A percentile compares a stretch with the other conserved stretches of the same genome.
phyloP scores from a whole-genome alignment of 1,140 invertebrate species.

The Dufourea novaeangliae region DNA sequence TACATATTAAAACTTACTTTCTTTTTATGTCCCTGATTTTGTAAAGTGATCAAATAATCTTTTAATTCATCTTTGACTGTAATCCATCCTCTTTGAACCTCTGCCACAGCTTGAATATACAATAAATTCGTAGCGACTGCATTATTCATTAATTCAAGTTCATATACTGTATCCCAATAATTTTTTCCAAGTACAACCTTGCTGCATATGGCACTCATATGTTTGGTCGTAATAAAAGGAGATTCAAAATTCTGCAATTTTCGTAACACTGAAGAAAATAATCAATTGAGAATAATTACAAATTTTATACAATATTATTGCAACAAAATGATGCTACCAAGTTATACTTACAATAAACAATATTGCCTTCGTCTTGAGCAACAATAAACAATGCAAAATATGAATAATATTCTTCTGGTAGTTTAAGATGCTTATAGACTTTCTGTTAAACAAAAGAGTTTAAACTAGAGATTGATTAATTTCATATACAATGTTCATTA shows the following conservation, averaged over 20 bases:
- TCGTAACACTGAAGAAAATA: slow-evolving; percentile 85
- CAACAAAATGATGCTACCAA: slow-evolving; percentile 10
- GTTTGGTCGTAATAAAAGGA: slow-evolving; percentile 93
- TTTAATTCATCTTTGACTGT: slow-evolving; percentile 86
- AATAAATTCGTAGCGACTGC: slow-evolving; percentile 92
- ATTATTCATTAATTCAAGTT: slow-evolving; percentile 91
- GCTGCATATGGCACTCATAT: slow-evolving; percentile 72
- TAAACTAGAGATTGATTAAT: slow-evolving; percentile 6
- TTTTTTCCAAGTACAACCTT: slow-evolving; percentile 79
- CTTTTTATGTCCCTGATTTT: slow-evolving; percentile 89
- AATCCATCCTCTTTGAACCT: slow-evolving; percentile 94
- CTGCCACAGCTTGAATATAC: slow-evolving; percentile 92
- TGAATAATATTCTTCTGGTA: slow-evolving; percentile 88
- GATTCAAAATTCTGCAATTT: slow-evolving; percentile 98
- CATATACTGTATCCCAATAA: slow-evolving; percentile 94
- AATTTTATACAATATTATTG: slow-evolving; percentile 7
- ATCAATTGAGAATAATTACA: not conserved
- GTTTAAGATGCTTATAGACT: slow-evolving; percentile 88
- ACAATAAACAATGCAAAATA: slow-evolving; percentile 96
- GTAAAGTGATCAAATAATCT: slow-evolving; percentile 86
- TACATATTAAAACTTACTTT: slow-evolving; percentile 84
- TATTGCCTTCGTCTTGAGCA: slow-evolving; percentile 87
- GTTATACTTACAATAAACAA: slow-evolving; percentile 42
- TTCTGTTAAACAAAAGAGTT: slow-evolving; percentile 82
- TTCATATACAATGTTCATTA: not conserved